These are phyloP conservation scores for Gobiocypris rarus DNA, from an alignment of 2,113 vertebrate genomes.

Conservation along the genomic window DNA sequence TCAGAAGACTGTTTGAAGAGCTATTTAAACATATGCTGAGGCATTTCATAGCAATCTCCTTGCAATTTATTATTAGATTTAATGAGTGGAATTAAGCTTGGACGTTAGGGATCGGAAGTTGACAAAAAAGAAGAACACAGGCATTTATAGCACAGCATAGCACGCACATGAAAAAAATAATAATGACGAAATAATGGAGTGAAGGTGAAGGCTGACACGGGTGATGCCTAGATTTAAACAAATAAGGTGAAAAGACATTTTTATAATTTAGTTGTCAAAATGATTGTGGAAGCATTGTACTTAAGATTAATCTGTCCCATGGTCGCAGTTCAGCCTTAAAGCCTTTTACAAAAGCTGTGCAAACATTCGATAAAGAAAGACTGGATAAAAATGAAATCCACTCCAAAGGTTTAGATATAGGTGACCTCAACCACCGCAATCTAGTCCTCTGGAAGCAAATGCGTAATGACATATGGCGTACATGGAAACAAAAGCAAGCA, in stretches of 20 bases:
- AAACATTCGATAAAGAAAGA: background rate
- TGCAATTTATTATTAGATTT: background rate
- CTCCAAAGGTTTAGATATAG: background rate
- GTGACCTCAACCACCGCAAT: background rate
- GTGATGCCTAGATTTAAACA: conserved; percentile 4
- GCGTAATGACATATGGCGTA: background rate
- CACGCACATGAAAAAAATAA: background rate
- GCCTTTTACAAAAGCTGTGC: conserved; percentile 17
- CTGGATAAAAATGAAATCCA: conserved; percentile 2
- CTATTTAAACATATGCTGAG: conserved; percentile 47
- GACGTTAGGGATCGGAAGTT: background rate
- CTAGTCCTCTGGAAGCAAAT: background rate
- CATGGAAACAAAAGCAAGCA: background rate
- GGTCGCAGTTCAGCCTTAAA: background rate
- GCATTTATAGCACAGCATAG: background rate
- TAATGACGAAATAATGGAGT: background rate
- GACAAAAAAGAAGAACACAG: background rate
- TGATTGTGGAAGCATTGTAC: background rate
- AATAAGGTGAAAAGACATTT: conserved; percentile 24
- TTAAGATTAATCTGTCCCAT: conserved; percentile 8
- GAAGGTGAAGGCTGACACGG: background rate
- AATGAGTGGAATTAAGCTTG: background rate
- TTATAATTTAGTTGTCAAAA: conserved; percentile 31
- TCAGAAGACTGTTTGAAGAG: conserved; percentile 55
- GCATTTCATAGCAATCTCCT: conserved; percentile 1